Percentiles rank a stretch among this genome's conserved stretches.
These are phyloP conservation scores for Podabrus alpinus DNA, from an alignment of 2,888 invertebrate species.

Conservation along the genomic window DNA sequence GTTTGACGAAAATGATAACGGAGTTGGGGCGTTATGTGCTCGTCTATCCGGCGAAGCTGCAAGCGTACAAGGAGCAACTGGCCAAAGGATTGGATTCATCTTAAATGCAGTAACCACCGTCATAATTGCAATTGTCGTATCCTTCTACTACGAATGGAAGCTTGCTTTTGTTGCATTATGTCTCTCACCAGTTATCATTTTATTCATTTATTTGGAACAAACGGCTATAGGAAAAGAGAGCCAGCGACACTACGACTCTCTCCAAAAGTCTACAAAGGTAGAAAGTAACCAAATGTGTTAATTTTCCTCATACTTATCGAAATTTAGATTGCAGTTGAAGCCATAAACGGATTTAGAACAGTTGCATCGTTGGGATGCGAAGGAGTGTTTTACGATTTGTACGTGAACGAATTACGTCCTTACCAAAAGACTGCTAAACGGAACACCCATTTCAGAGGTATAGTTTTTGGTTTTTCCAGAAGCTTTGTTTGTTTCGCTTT, in stretches of 20 bases:
- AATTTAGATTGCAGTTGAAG: slow-evolving; percentile 76
- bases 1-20: slow-evolving; percentile 74
- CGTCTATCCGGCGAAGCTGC: slow-evolving; percentile 77
- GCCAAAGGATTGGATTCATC: slow-evolving; percentile 79
- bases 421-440: slow-evolving; percentile 63
- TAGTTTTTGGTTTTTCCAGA: slow-evolving; percentile 73
- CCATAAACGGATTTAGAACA: slow-evolving; percentile 76
- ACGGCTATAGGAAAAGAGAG: slow-evolving; percentile 68
- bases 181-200: slow-evolving; percentile 72
- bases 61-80: slow-evolving; percentile 80
- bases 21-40: slow-evolving; percentile 76
- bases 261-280: slow-evolving; percentile 76
- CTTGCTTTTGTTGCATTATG: slow-evolving; percentile 73
- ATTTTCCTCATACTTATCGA: slow-evolving; percentile 70
- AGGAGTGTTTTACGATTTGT: slow-evolving; percentile 66
- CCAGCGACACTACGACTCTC: slow-evolving; percentile 68
- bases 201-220: slow-evolving; percentile 70
- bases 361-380: slow-evolving; percentile 76
- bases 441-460: slow-evolving; percentile 68
- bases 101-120: slow-evolving; percentile 74
- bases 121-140: slow-evolving; percentile 65
- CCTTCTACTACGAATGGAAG: slow-evolving; percentile 75
- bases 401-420: slow-evolving; percentile 63
- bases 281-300: slow-evolving; percentile 65
- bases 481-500: slow-evolving; percentile 72